Base-by-base conservation (phyloP, 2,888 invertebrate species). In the Bedellia somnulentella region DNA sequence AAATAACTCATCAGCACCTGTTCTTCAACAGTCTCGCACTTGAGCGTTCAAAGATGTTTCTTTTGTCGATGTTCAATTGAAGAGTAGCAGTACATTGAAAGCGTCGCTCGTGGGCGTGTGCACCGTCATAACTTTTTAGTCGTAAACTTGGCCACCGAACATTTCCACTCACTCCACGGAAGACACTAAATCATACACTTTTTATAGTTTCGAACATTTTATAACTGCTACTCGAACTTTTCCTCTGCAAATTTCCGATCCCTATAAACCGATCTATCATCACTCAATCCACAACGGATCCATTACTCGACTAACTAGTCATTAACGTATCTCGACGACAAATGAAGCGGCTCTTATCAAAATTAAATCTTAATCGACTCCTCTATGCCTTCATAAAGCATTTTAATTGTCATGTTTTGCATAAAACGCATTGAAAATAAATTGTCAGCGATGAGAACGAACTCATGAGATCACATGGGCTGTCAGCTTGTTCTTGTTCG, bases 371-470 rank as follows among this genome's bases (percentile, higher is more conserved):
- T 64, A 64, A 71, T 71, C 52, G 64, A 63, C 42, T 45, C 35
- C 36, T 49, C 57, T 57, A 60, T 59, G 56, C 58, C 59, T 59
- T 59, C 57, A 60, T 67, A 61, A 60, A 63, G 58, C 57, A 58
- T 59, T 61, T 63, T 68, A 68, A 68, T 67, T 70, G 62, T 63
- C 52, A 58, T 49, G 52, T 56, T 66, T 61, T 64, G 60, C 66
- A 64, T 70, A 57, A 57, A 57, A 47, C 37, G 47, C 46, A 54
- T 59, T 57, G 63, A 51, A 51, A 57, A 60, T 61, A 62, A 67
- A 60, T 66, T 57, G 57, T 59, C 47, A 45, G 44, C 45, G 47
- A 49, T 46, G 51, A 50, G 50, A 55, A 53, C 49, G n/a, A 48
- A 52, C 42, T 47, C 44, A 49, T 47, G 49, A 46, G 50, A 45